A percentile compares a stretch with the other conserved stretches of the same genome.
These are phyloP conservation scores for Drosophila athabasca DNA, from an alignment of 1,140 invertebrate species.

Conservation along the genomic window DNA sequence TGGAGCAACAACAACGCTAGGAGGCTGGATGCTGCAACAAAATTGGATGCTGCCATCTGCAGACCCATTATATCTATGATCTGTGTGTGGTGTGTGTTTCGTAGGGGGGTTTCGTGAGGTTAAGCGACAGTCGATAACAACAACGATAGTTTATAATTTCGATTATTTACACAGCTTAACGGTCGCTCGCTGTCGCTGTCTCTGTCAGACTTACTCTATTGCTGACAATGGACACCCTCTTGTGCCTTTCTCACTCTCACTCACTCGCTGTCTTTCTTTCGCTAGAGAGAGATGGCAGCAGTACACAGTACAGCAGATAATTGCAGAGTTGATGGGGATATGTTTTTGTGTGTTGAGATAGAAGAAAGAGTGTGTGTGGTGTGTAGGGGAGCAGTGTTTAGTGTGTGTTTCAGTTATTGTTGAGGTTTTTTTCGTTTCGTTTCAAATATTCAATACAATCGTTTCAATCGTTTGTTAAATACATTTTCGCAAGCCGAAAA, in stretches of 20 bases:
- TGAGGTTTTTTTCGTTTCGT: constrained; percentile 33
- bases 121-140: constrained; percentile 40
- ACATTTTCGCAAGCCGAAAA: constrained; percentile 83
- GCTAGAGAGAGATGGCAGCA: constrained; percentile 16
- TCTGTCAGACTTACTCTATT: constrained; percentile 56
- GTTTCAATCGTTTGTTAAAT: constrained; percentile 78
- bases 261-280: constrained; percentile 25
- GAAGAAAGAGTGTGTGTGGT: constrained; percentile 10
- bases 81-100: constrained; percentile 5
- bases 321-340: not conserved
- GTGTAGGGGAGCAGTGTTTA: constrained; percentile 16
- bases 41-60: constrained; percentile 80
- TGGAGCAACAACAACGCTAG: constrained; percentile 71
- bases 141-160: constrained; percentile 32
- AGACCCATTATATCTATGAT: constrained; percentile 79
- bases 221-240: constrained; percentile 28
- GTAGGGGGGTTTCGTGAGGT: not conserved
- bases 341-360: not conserved
- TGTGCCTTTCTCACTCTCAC: constrained; percentile 22
- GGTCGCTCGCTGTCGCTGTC: constrained; percentile 8
- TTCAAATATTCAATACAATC: constrained; percentile 8
- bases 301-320: not conserved
- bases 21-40: constrained; percentile 70
- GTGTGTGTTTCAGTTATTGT: constrained; percentile 8
- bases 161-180: constrained; percentile 22